Evolutionary conservation across 2,113 vertebrate species (phyloP).

Genomic region (Coturnix japonica): DNA sequence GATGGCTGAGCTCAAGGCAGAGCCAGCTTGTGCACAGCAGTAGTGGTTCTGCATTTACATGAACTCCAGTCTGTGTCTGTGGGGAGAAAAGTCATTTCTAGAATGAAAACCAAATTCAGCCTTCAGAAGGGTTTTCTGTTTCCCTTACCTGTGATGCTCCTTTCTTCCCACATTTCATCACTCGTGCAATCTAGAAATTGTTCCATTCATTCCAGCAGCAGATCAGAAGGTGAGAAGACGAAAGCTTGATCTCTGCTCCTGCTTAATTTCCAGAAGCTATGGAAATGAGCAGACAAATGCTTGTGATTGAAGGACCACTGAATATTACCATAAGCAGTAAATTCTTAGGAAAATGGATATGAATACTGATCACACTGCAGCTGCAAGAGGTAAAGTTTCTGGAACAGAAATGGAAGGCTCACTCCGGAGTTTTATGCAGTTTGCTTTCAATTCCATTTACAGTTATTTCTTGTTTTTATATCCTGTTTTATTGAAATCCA

Average conservation of each 20-base stretch:
- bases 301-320: neutral
- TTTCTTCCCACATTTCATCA: neutral
- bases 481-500: constrained; percentile 70
- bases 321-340: neutral
- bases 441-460: constrained; percentile 66
- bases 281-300: neutral
- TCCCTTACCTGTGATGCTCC: neutral
- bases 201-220: neutral
- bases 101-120: neutral
- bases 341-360: neutral
- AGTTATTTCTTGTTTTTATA: constrained; percentile 65
- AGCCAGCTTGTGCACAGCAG: neutral
- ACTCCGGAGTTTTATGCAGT: constrained; percentile 40
- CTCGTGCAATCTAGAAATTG: accelerated
- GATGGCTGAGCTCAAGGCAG: neutral
- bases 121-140: neutral
- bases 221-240: neutral
- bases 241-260: neutral
- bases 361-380: constrained; percentile 31
- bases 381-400: constrained; percentile 26
- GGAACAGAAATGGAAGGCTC: constrained; percentile 18
- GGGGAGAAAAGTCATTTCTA: neutral
- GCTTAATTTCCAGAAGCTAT: neutral
- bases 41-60: neutral
- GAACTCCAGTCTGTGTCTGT: neutral